Evolutionary conservation across 1,140 invertebrate species (phyloP), one percentile per base, ranked within the genome.

Genomic region (Pogonus chalceus): DNA sequence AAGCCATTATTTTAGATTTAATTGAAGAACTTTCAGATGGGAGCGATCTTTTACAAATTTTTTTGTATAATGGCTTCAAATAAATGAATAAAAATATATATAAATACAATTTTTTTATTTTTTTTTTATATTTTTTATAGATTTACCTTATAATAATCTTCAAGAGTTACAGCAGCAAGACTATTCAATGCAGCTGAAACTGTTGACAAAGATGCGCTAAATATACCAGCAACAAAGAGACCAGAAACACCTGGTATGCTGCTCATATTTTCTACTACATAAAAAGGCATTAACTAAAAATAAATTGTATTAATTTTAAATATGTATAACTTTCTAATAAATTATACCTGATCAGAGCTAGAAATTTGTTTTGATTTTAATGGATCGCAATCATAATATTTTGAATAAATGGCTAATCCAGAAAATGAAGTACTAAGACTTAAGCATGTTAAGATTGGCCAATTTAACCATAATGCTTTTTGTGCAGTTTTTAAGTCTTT

Each of bases 101-200:
- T 46, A 10, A 16, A 20, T 35, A 52, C 37, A 26, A 16, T 35
- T 22, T 31, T 46, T 22, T 35, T 14, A 35, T 20, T 51, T 26
- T 21, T 20, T 2, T 4, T 46, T 20, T 20, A 24, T n/a, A 31
- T 16, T 14, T 35, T 12, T 14, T 9, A n/a, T 37, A 16, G 48
- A 57, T 21, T 54, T 62, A 67, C 66, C 64, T 83, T 83, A 1
- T 88, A 67, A 62, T 89, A 90, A 71, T 93, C 90, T 63, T 90
- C 85, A 52, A 91, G 75, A 1, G 87, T 90, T n/a, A 93, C 87
- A 12, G 90, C 89, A 12, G 90, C 84, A 20, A 93, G 71, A 10
- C 89, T 88, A 69, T 92, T 93, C 23, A 92, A 71, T 20, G 85
- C 79, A 7, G 90, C 89, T 0, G 89, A 92, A 39, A 93, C 81